A percentile compares a stretch with the other conserved stretches of the same genome.
Conservation (phyloP, 2,888 invertebrate species). For the Chironomus tentans region DNA sequence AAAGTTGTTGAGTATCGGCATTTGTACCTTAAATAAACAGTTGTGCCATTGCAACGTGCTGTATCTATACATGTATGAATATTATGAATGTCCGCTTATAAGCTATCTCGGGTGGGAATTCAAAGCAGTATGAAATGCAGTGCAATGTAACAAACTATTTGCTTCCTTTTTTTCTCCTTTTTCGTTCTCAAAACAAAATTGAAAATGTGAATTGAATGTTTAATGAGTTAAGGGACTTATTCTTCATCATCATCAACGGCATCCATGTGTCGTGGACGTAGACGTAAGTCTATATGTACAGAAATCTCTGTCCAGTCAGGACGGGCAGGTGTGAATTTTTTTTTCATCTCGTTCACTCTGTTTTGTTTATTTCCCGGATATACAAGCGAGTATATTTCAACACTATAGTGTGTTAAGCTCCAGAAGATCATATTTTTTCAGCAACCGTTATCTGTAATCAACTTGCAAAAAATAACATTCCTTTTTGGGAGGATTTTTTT, state of each 20-base stretch:
- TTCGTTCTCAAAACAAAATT: slow-evolving; percentile 10
- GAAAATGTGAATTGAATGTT: slow-evolving; percentile 24
- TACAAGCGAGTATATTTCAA: not conserved
- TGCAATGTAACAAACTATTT: slow-evolving; percentile 5
- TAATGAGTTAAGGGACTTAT: slow-evolving; percentile 16
- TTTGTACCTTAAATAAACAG: not conserved
- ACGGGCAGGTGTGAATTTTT: slow-evolving; percentile 3
- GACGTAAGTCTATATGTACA: not conserved
- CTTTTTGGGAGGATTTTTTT: not conserved
- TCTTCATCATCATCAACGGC: not conserved
- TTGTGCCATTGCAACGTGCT: not conserved
- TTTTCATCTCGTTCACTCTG: not conserved
- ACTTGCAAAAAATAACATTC: not conserved
- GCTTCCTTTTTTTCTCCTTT: not conserved
- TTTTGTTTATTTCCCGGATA: not conserved
- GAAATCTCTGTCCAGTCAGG: not conserved
- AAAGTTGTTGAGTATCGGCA: not conserved
- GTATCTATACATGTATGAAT: not conserved
- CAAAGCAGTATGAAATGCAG: not conserved
- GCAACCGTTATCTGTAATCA: not conserved
- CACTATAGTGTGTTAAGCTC: not conserved
- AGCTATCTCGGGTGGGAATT: not conserved
- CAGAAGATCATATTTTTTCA: slow-evolving; percentile 1
- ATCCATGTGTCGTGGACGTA: not conserved
- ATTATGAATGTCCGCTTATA: not conserved